Evolutionary conservation across 2,797 vertebrate genomes (phyloP), one percentile per base, ranked within the genome.

Genomic region (Odontamblyopus rebecca): DNA sequence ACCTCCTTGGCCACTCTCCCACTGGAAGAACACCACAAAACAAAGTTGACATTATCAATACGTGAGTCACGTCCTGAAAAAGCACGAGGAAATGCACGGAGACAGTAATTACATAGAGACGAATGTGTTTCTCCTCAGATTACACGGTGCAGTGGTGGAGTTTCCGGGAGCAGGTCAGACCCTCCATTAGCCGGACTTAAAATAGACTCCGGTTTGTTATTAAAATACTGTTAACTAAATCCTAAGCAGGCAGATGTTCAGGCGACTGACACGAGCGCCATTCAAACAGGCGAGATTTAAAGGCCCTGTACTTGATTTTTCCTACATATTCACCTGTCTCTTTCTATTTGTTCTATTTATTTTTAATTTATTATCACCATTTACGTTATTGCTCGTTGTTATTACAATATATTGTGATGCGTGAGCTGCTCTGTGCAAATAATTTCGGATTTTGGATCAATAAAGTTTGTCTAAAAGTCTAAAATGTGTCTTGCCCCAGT

Each of bases 1-100:
- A 97, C 98, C 83, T 99, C 98, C 93, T 99, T 99, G 78, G 97
- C 96, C 76, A 99, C 98, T 93, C 93, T 95, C 70, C 98, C 98
- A 67, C 98, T 99, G 76, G 62, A 26, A 19, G 67, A 38, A 86
- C 64, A 78, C 1, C 78, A 26, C 72, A 6, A 69, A 23, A 63
- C 19, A 61, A 63, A 11, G 11, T 41, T 11, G 32, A 13, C 56
- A 48, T 48, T 4, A 15, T 48, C 7, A 9, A 16, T 2, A 32
- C 6, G 12, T 35, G 9, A 18, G 30, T 19, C 61, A 61, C 38
- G 6, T 13, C 13, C 57, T 63, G 32, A 38, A 41, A 41, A n/a
- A 8, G 19, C 13, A 38, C 35, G 26, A 35, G 48, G 65, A 54
- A 54, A 54, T 15, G 16, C 11, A 19, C 16, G 44, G 2, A 41